Conservation (phyloP, 2,888 invertebrate species). For the Oxytorus armatus region DNA sequence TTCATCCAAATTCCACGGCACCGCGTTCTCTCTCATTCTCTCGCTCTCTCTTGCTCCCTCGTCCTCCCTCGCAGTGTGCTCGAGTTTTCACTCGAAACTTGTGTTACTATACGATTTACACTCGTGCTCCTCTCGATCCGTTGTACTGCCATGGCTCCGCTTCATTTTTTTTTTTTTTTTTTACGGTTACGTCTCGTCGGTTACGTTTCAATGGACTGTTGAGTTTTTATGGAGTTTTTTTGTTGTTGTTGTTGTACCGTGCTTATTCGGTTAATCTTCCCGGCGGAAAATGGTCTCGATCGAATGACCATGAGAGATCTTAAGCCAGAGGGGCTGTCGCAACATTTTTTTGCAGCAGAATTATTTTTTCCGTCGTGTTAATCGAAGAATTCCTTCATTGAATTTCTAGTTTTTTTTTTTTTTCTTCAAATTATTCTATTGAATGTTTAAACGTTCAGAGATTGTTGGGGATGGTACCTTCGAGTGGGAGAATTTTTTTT, state of each 20-base stretch:
- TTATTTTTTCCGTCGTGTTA: constrained; percentile 23
- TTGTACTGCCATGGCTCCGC: constrained; percentile 27
- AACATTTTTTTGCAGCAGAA: constrained; percentile 32
- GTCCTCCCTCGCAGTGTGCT: constrained; percentile 38
- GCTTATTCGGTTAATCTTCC: constrained; percentile 56
- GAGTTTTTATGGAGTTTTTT: constrained; percentile 47
- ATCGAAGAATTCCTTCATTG: neutral
- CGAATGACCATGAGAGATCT: constrained; percentile 38
- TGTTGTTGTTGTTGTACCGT: constrained; percentile 25
- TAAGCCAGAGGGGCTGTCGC: constrained; percentile 40
- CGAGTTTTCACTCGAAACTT: constrained; percentile 59
- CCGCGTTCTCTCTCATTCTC: constrained; percentile 22
- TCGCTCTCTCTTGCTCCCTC: constrained; percentile 45
- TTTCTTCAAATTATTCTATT: neutral
- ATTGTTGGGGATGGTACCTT: too few relatives aligned
- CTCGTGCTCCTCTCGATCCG: constrained; percentile 44
- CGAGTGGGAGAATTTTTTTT: too few relatives aligned
- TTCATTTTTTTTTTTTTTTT: constrained; percentile 27
- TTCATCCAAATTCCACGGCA: constrained; percentile 64
- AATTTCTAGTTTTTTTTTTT: neutral
- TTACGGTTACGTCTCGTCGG: constrained; percentile 47
- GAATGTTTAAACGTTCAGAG: too few relatives aligned
- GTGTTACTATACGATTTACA: constrained; percentile 27
- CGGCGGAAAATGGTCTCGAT: constrained; percentile 67
- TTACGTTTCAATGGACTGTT: constrained; percentile 54